These are phyloP conservation scores for Calvadosia cruxmelitensis DNA, from an alignment of 30 jellyfish, hydroid and myxozoan genomes.

Conservation along the genomic window DNA sequence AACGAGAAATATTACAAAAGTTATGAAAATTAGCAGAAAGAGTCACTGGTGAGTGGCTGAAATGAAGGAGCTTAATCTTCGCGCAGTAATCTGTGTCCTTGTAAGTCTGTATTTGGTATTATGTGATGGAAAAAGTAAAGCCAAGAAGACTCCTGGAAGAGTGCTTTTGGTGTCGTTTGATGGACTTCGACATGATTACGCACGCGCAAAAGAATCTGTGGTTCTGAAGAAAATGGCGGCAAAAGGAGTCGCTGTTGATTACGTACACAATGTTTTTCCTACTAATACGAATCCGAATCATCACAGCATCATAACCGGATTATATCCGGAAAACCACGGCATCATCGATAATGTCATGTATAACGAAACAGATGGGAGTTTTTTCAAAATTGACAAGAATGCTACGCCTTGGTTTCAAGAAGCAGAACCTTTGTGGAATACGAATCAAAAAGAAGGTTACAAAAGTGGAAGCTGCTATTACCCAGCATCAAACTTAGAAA, in stretches of 20 bases:
- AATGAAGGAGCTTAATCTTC: too few species aligned
- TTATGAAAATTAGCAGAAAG: too few species aligned
- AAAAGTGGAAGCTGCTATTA: conserved; percentile 77
- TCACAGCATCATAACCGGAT: conserved; percentile 71
- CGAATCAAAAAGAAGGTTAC: conserved; percentile 62
- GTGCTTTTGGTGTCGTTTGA: conserved; percentile 63
- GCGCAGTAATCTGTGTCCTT: too few species aligned
- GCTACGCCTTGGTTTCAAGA: conserved; percentile 72
- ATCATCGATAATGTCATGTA: conserved; percentile 62
- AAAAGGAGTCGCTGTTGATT: conserved; percentile 49
- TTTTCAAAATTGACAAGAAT: conserved; percentile 23
- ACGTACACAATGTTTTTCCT: conserved; percentile 63
- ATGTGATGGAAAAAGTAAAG: background rate
- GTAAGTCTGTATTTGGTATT: too few species aligned
- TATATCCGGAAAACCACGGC: conserved; percentile 81
- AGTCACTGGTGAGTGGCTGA: too few species aligned
- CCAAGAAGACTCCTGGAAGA: conserved; percentile 3
- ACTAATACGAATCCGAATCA: conserved; percentile 68
- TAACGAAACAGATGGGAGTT: conserved; percentile 8
- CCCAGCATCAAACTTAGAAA: conserved; percentile 72
- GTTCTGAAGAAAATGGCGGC: conserved; percentile 27
- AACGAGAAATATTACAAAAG: too few species aligned
- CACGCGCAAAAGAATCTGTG: background rate
- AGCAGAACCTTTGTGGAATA: conserved; percentile 84
- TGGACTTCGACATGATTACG: conserved; percentile 85